Percentiles rank a stretch among this genome's conserved stretches.
Conservation (phyloP, 2,888 invertebrate species). For the Ophioninae sp. region DNA sequence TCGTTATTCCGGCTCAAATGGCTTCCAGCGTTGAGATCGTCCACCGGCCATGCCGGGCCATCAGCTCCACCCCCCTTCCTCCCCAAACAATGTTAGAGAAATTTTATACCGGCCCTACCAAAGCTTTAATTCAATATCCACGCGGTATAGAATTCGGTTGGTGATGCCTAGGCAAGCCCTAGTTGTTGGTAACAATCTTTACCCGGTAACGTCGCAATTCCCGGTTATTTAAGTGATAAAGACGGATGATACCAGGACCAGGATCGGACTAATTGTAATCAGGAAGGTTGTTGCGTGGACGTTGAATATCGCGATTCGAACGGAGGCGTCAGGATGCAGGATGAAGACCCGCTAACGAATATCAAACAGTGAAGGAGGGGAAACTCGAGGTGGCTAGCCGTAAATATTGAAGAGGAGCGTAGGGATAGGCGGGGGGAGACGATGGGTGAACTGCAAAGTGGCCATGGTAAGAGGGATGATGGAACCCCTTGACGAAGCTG, state of each 20-base stretch:
- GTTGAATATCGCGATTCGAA: conserved; percentile 57
- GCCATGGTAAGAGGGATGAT: conserved; percentile 51
- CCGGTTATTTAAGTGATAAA: neutral
- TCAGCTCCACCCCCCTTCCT: no score
- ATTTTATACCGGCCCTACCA: no score
- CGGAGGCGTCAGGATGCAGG: conserved; percentile 35
- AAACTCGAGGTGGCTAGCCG: conserved; percentile 44
- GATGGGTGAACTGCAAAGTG: conserved; percentile 35
- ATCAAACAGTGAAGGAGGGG: conserved; percentile 33
- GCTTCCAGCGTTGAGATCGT: no score
- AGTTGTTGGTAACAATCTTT: no score
- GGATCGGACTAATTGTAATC: conserved; percentile 78
- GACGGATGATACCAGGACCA: conserved; percentile 73
- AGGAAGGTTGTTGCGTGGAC: conserved; percentile 73
- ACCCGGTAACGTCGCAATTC: no score
- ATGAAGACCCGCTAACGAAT: conserved; percentile 40
- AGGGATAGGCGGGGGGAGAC: neutral
- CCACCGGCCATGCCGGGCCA: no score
- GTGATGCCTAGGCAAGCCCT: no score
- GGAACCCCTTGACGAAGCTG: conserved; percentile 57
- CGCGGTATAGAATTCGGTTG: no score
- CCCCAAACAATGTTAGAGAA: no score
- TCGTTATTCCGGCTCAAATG: no score
- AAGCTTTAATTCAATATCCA: no score
- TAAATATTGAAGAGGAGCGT: conserved; percentile 44